Conservation (phyloP, 2,797 vertebrate species). For the Astyanax mexicanus region DNA sequence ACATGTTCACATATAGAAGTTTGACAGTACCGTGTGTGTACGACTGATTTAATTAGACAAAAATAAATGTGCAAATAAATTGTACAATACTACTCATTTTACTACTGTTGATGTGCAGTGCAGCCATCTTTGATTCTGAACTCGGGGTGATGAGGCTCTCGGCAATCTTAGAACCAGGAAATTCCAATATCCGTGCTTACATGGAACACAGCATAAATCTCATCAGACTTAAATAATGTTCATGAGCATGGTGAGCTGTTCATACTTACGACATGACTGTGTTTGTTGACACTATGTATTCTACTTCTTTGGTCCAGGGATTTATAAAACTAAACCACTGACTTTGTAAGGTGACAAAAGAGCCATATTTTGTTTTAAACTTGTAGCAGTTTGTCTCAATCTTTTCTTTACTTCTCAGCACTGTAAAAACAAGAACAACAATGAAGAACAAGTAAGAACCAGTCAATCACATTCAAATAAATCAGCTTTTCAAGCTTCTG, state of each 20-base stretch:
- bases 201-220: too few species aligned
- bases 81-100: too few species aligned
- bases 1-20: too few species aligned
- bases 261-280: conserved; percentile 93
- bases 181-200: too few species aligned
- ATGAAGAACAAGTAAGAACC: not conserved
- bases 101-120: too few species aligned
- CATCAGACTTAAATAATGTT: not conserved
- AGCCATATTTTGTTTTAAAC: conserved; percentile 93
- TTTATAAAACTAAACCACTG: conserved; percentile 98
- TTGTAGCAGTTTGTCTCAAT: conserved; percentile 93
- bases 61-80: too few species aligned
- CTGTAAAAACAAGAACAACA: conserved; percentile 69
- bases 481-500: not conserved
- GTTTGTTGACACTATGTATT: conserved; percentile 96
- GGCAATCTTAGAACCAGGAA: too few species aligned
- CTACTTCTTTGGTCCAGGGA: conserved; percentile 98
- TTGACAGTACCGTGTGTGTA: too few species aligned
- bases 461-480: not conserved
- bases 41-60: too few species aligned
- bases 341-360: conserved; percentile 92
- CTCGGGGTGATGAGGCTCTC: too few species aligned
- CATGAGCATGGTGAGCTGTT: conserved; percentile 64
- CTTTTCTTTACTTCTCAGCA: conserved; percentile 94
- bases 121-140: too few species aligned